A percentile compares a stretch with the other conserved stretches of the same genome.
Evolutionary conservation across 2,113 vertebrate genomes (phyloP).

Genomic region (Fregata magnificens): DNA sequence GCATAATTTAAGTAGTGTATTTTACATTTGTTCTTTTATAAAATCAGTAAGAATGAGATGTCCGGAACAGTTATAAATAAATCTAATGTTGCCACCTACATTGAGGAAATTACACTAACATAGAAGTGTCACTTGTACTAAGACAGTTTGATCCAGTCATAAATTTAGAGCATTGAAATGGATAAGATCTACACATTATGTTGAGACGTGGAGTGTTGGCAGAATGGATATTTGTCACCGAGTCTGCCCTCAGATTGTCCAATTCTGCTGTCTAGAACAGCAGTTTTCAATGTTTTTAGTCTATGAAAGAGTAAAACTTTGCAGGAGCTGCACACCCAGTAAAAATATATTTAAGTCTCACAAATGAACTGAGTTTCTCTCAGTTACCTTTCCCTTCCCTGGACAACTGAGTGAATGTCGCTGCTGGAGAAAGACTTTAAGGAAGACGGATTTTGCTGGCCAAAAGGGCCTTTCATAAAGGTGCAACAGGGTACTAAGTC

Average conservation of each 20-base stretch:
- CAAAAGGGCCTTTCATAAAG: background rate
- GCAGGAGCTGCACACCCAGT: background rate
- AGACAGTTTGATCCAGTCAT: background rate
- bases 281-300: background rate
- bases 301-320: background rate
- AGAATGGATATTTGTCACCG: background rate
- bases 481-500: rapidly evolving
- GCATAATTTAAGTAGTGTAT: background rate
- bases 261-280: background rate
- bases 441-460: background rate
- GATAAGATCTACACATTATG: background rate
- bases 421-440: background rate
- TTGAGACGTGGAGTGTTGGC: background rate
- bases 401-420: background rate
- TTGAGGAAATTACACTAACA: background rate
- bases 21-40: background rate
- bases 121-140: background rate
- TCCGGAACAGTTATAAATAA: background rate
- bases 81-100: background rate
- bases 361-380: background rate
- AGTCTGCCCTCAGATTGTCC: background rate
- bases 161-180: background rate
- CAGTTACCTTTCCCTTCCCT: background rate
- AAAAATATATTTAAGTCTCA: background rate
- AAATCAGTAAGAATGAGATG: background rate